phyloP scores from a whole-genome alignment of 2,797 vertebrate species.

The Monodelphis domestica region DNA sequence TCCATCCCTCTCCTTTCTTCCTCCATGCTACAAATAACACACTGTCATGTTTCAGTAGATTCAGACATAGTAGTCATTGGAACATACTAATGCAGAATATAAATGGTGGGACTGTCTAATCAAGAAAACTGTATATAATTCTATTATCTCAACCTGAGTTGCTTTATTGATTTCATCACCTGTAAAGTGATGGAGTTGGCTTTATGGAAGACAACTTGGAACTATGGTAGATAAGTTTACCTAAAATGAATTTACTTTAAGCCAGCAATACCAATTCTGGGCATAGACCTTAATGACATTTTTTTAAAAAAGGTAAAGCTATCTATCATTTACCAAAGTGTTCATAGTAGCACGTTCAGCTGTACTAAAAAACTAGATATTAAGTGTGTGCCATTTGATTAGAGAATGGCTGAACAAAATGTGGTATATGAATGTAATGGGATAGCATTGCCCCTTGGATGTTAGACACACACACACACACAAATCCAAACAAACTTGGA shows the following conservation, averaged over 20 bases:
- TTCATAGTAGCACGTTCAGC: no score
- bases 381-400: background rate
- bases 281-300: no score
- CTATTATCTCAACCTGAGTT: background rate
- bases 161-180: no score
- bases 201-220: no score
- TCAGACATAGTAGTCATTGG: background rate
- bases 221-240: no score
- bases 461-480: no score
- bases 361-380: no score
- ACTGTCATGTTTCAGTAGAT: background rate
- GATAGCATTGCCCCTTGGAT: background rate
- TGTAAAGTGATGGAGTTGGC: no score
- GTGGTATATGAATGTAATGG: background rate
- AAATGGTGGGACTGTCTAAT: background rate
- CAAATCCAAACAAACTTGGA: constrained; percentile 36
- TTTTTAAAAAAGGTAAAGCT: no score
- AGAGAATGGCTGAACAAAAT: background rate
- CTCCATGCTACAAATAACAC: background rate
- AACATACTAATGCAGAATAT: background rate
- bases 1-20: background rate
- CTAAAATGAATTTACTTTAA: no score
- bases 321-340: no score
- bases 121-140: background rate
- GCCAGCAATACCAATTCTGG: no score